Base-by-base conservation (phyloP, 2,113 vertebrate species). In the Dolichotis patagonum region DNA sequence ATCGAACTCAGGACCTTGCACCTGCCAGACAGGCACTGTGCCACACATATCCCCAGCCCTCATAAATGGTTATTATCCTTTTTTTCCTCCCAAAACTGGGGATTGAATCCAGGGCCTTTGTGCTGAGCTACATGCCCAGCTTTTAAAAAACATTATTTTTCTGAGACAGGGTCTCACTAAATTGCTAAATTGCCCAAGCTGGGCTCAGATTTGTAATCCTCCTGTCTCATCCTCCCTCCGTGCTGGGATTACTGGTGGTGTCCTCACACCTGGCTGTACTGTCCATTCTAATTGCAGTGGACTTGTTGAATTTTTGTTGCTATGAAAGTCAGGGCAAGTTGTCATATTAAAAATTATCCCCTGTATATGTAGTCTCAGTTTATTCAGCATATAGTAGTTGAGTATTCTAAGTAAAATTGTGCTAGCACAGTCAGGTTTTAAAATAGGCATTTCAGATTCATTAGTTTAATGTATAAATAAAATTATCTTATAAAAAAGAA, bases 221-320 rank as follows among this genome's bases (percentile, higher is more conserved):
- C 46, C 49, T 80, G 77, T 49, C 30, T 54, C 43, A 78, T 3
- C 43, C 26, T 49, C 43, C 46, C 7, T 5, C 49, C 20, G 49
- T 80, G 49, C 49, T 80, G 77, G 77, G 17, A 80, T 80, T 54
- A 54, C 30, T 22, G 49, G 49, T 32, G 75, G 35, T 10, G 30
- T 35, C 30, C 30, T 43, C 49, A 80, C 30, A 52, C 49, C 46
- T 35, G 16, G 7, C 22, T 26, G 2, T 58, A 30, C 67, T 77
- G 19, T 78, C 54, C 20, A 60, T 81, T 85, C 86, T 71, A 82
- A 90, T 88, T 88, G 82, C 49, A 71, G 6, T 54, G 49, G 63
- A 80, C 41, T 43, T 80, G 41, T 93, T 91, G 77, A 82, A 81
- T 32, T 87, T 89, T 46, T 80, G 62, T 93, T 85, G 28, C 38